Evolutionary conservation across 2,888 invertebrate genomes (phyloP), one percentile per base, ranked within the genome.

Genomic region (Nemurella pictetii): DNA sequence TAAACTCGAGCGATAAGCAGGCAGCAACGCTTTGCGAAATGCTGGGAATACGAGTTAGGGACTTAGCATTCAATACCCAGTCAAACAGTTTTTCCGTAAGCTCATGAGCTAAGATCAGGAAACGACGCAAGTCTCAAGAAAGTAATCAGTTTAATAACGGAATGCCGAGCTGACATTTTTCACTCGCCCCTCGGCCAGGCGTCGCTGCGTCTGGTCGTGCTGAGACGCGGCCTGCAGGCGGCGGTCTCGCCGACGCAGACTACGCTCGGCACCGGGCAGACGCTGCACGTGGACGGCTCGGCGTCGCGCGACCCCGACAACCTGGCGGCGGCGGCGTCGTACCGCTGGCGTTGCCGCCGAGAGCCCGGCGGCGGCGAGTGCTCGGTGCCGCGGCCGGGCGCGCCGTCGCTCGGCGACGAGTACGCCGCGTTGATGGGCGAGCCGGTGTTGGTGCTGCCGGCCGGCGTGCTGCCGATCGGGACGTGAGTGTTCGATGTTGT

Each of bases 211-310:
- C 36, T 87, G 30, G 12, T 27, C 0, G 84, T 84, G 0, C 72
- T 82, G 0, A 36, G 27, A 0, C 80, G 80, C 55, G 87, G 86
- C 12, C 83, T 87, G 12, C 29, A 83, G 72, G 84, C 85, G 26
- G 28, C 77, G 9, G 36, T 85, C 15, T 29, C 83, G 12, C 27
- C 77, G n/a, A 84, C 55, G n/a, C 80, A 83, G 27, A n/a, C 85
- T 3, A 85, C 85, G 0, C 5, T 86, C 20, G 87, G 87, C 26
- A 86, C 87, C 2, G 84, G 81, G 32, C 87, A 86, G 26, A 29
- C 32, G 9, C 80, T 87, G 26, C 36, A 85, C 15, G 73, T 87
- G 27, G 87, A 87, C 77, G 87, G 85, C 7, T 85, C 85, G 20
- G 29, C 26, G 28, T 87, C 87, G 3, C 32, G 77, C 2, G 87